Base-by-base conservation (phyloP, 2,797 vertebrate species). In the Columba guinea region DNA sequence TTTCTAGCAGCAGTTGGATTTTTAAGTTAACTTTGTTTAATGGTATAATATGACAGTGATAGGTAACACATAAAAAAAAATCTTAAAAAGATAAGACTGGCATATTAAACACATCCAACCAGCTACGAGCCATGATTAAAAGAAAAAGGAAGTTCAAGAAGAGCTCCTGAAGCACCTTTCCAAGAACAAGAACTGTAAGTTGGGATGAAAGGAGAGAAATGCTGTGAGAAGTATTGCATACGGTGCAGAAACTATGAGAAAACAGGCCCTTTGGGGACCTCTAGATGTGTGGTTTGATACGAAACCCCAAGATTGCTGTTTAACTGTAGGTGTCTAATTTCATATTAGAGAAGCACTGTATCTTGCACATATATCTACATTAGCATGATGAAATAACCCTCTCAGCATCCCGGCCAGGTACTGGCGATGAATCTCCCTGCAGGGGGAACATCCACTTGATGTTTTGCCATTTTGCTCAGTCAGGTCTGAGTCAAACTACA, bases 271-370 rank as follows among this genome's bases (percentile, higher is more conserved):
- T 81, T 94, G 87, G 90, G 87, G 84, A 92, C 65, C 78, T 79
- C 39, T 37, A 89, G 92, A 96, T 90, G 78, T 82, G 90, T 73
- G 94, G 90, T 84, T 95, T 91, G 96, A 96, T 91, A 89, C 34
- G 41, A 94, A 88, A 77, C 71, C 81, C 94, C 89, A 87, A 85
- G 90, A 69, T 0, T 89, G 34, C 68, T 95, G 71, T 93, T 96
- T 85, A 93, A 93, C 64, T 92, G 68, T 46, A 46, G 81, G 84
- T 83, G 51, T 93, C 70, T 89, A 58, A 87, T 94, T 95, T 87
- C 93, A 78, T 3, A 68, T 64, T 52, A 80, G 68, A 71, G 75
- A 89, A 94, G 48, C 75, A 44, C 51, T 90, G 51, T 58, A 85
- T 92, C 86, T 77, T 52, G 32, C 75, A 73, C 24, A 58, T 49